Evolutionary conservation across 2,888 invertebrate genomes (phyloP).

Genomic region (Glyphotaelius pellucidus): DNA sequence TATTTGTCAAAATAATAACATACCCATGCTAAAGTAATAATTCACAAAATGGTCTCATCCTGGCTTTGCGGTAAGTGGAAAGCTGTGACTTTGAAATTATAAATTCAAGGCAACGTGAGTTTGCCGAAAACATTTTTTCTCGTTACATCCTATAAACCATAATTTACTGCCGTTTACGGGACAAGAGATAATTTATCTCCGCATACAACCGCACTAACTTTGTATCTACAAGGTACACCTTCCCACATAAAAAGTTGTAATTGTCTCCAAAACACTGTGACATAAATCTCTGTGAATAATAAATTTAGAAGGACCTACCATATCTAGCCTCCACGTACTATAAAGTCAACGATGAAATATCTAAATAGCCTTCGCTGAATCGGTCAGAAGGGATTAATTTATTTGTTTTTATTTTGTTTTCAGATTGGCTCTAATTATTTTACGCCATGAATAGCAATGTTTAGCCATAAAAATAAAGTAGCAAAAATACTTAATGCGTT

Average conservation of each 20-base stretch:
- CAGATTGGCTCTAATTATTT: not conserved
- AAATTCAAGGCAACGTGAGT: not conserved
- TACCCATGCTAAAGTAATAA: not conserved
- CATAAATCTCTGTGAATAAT: conserved; percentile 27
- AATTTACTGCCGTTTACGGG: conserved; percentile 3
- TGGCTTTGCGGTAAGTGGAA: not conserved
- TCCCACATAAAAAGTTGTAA: conserved; percentile 26
- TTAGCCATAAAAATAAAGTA: no score
- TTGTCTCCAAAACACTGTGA: conserved; percentile 29
- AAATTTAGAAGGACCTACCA: not conserved
- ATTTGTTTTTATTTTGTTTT: not conserved
- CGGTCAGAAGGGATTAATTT: not conserved
- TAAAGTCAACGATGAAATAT: not conserved
- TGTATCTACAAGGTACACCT: not conserved
- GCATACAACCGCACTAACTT: not conserved
- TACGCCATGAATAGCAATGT: not conserved
- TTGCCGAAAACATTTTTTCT: conserved; percentile 4
- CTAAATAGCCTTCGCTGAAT: not conserved
- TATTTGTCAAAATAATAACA: not conserved
- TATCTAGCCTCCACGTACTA: not conserved
- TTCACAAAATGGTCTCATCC: not conserved
- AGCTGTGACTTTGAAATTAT: not conserved
- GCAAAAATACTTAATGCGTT: not conserved
- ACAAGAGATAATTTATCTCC: conserved; percentile 16
- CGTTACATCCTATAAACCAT: conserved; percentile 11